Conservation (phyloP, 1,140 invertebrate genomes). For the Drosophila cardini region DNA sequence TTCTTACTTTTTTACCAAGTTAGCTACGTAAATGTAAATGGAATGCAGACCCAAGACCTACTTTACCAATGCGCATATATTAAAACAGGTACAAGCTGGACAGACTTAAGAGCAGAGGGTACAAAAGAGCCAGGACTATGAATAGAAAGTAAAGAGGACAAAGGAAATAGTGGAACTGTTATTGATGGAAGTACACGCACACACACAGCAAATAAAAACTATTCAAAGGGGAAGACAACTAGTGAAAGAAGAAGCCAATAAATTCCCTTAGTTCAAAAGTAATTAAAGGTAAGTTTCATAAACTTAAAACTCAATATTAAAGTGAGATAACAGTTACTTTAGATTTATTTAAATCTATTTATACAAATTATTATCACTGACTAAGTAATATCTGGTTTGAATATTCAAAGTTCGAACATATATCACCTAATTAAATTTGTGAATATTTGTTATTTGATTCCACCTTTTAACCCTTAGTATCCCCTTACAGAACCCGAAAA, state of each 20-base stretch:
- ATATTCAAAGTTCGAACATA: no score
- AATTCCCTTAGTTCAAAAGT: slow-evolving; percentile 7
- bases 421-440: no score
- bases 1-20: slow-evolving; percentile 36
- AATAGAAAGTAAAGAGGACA: slow-evolving; percentile 2
- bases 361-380: no score
- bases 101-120: neutral
- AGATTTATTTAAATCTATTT: no score
- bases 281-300: neutral
- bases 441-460: no score
- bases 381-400: no score
- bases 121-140: neutral
- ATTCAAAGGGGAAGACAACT: neutral
- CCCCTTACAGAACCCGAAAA: no score
- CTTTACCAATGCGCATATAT: slow-evolving; percentile 64
- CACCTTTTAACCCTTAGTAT: no score
- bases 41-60: slow-evolving; percentile 40
- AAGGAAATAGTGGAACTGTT: neutral
- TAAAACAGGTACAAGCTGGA: slow-evolving; percentile 28
- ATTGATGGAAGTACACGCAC: slow-evolving; percentile 17
- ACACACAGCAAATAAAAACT: no score
- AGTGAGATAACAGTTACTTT: no score
- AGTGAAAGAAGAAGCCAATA: slow-evolving; percentile 8
- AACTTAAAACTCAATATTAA: no score
- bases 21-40: slow-evolving; percentile 26